Percentiles rank a stretch among this genome's conserved stretches.
These are phyloP conservation scores for Lepidurus apus DNA, from an alignment of 1,140 invertebrate genomes.

Conservation along the genomic window DNA sequence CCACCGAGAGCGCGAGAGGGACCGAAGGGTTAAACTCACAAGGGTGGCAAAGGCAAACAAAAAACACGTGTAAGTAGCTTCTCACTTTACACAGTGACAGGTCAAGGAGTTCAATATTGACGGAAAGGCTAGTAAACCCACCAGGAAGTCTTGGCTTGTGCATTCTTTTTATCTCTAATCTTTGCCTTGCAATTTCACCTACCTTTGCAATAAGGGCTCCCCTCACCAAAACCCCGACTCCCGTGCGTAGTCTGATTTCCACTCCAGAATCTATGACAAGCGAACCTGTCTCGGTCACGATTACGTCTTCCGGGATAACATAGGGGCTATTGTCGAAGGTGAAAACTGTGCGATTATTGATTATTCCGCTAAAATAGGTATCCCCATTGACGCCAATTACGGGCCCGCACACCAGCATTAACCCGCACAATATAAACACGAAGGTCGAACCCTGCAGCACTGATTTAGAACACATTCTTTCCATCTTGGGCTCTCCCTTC, in stretches of 20 bases:
- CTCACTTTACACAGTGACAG: slow-evolving; percentile 14
- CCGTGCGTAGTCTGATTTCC: slow-evolving; percentile 74
- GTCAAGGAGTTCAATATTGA: slow-evolving; percentile 17
- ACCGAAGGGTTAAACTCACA: slow-evolving; percentile 52
- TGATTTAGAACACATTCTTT: neutral
- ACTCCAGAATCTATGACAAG: slow-evolving; percentile 80
- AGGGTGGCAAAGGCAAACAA: slow-evolving; percentile 19
- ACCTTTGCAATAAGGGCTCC: slow-evolving; percentile 81
- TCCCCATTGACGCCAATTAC: neutral
- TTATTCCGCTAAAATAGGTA: slow-evolving; percentile 10
- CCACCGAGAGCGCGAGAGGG: slow-evolving; percentile 44
- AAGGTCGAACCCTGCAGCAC: slow-evolving; percentile 14
- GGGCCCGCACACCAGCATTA: neutral
- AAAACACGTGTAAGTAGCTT: slow-evolving; percentile 24
- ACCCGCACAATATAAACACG: slow-evolving; percentile 24
- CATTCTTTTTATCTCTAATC: neutral
- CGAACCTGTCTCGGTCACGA: slow-evolving; percentile 64
- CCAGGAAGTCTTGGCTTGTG: slow-evolving; percentile 23
- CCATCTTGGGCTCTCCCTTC: neutral
- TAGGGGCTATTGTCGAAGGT: slow-evolving; percentile 61
- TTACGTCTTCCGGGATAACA: slow-evolving; percentile 69
- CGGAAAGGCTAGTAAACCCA: neutral
- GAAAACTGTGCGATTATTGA: slow-evolving; percentile 17
- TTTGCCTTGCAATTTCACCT: slow-evolving; percentile 42
- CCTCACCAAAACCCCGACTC: slow-evolving; percentile 82